These are phyloP conservation scores for Hylaeus volcanicus DNA, from an alignment of 1,140 invertebrate species.

Conservation along the genomic window DNA sequence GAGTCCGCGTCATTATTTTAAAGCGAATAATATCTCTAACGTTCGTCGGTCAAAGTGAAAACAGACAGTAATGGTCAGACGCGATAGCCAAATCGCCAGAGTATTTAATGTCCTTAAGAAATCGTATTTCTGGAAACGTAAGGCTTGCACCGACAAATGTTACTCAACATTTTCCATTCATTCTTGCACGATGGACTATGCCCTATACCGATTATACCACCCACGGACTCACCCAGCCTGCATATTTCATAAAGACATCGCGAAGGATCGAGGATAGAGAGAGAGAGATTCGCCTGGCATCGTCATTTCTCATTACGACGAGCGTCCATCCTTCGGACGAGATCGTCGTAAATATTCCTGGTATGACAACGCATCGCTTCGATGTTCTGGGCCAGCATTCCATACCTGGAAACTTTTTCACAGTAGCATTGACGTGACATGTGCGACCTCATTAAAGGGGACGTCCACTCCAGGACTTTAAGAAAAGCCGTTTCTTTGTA, in stretches of 20 bases:
- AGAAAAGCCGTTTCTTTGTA: too few species aligned
- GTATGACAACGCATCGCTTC: background rate
- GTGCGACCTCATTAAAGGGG: background rate
- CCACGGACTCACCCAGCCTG: background rate
- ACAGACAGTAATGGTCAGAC: too few species aligned
- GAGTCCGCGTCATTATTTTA: too few species aligned
- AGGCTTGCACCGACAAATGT: background rate
- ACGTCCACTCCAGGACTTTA: too few species aligned
- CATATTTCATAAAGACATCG: conserved; percentile 48
- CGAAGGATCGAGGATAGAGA: background rate
- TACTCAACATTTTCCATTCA: too few species aligned
- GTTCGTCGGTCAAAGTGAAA: too few species aligned
- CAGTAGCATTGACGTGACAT: background rate
- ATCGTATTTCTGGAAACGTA: background rate
- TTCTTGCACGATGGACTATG: background rate
- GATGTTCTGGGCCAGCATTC: background rate
- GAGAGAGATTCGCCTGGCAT: background rate
- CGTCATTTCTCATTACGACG: conserved; percentile 46
- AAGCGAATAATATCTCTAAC: too few species aligned
- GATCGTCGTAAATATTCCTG: conserved; percentile 54
- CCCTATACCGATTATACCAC: too few species aligned
- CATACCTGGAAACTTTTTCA: conserved; percentile 7
- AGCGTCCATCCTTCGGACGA: conserved; percentile 10
- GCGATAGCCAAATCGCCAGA: too few species aligned
- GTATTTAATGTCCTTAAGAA: background rate